Percentiles rank a stretch among this genome's conserved stretches.
Evolutionary conservation across 2,797 vertebrate genomes (phyloP).

Genomic region (Anniella stebbinsi): DNA sequence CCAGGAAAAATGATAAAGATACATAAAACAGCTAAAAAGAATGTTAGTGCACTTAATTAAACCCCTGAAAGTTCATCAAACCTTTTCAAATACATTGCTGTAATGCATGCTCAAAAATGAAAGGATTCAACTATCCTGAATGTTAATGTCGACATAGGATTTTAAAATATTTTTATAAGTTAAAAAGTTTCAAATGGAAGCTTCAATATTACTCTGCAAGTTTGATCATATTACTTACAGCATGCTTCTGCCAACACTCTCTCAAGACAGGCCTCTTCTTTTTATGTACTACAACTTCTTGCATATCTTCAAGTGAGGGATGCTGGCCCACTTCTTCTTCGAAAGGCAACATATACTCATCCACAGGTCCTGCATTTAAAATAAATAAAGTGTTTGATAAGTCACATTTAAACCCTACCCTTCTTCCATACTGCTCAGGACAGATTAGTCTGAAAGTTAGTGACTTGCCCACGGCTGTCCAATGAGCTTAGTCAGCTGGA

Average conservation of each 20-base stretch:
- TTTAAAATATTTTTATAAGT: background rate
- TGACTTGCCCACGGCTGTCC: background rate
- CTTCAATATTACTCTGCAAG: accelerated
- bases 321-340: conserved; percentile 98
- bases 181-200: conserved; percentile 6
- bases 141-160: background rate
- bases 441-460: background rate
- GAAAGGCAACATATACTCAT: conserved; percentile 97
- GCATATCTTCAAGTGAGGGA: conserved; percentile 98
- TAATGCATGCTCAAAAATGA: background rate
- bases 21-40: background rate
- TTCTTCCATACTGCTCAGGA: background rate
- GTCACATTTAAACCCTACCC: background rate
- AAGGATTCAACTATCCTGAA: background rate
- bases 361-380: conserved; percentile 87
- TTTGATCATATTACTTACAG: conserved; percentile 80
- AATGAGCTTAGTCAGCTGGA: background rate
- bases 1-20: background rate
- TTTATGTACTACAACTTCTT: conserved; percentile 98
- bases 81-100: background rate
- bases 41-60: background rate
- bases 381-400: background rate
- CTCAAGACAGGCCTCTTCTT: conserved; percentile 94
- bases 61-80: background rate
- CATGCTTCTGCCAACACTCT: conserved; percentile 98